Percentiles rank a stretch among this genome's conserved stretches.
These are phyloP conservation scores for Microcebus lehilahytsara DNA, from an alignment of 2,113 vertebrate genomes.

Conservation along the genomic window DNA sequence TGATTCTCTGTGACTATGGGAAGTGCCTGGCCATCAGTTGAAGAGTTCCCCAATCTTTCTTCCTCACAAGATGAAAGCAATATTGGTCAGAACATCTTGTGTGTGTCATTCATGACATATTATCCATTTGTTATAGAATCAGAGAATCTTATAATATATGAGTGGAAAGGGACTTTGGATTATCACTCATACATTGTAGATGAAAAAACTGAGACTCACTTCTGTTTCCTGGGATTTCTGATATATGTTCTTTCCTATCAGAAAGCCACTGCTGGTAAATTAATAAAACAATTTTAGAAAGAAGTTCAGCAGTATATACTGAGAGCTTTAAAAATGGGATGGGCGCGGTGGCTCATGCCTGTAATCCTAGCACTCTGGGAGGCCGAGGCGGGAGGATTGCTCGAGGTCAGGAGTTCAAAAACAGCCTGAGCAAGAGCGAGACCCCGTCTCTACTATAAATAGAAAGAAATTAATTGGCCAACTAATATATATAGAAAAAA, in stretches of 20 bases:
- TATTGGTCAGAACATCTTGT: background rate
- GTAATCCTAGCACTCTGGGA: no score
- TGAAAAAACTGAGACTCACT: background rate
- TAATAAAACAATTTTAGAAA: constrained; percentile 21
- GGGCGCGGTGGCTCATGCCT: no score
- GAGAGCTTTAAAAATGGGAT: background rate
- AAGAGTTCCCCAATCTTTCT: background rate
- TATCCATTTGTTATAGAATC: background rate
- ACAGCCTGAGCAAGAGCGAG: no score
- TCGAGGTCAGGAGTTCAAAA: no score
- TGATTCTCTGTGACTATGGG: background rate
- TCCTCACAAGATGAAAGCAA: background rate
- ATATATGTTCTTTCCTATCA: background rate
- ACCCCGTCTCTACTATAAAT: no score
- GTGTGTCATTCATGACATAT: background rate
- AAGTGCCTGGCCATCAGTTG: background rate
- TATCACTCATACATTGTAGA: background rate
- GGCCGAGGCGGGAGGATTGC: no score
- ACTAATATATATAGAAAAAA: no score
- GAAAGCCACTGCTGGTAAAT: background rate
- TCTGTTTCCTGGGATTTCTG: constrained; percentile 26
- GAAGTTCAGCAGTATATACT: background rate
- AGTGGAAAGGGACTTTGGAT: background rate
- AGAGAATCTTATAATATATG: background rate
- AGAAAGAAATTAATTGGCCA: no score